A percentile compares a stretch with the other conserved stretches of the same genome.
Evolutionary conservation across 23 tunicate genomes (phyloP).

Genomic region (Trididemnum nubilum): DNA sequence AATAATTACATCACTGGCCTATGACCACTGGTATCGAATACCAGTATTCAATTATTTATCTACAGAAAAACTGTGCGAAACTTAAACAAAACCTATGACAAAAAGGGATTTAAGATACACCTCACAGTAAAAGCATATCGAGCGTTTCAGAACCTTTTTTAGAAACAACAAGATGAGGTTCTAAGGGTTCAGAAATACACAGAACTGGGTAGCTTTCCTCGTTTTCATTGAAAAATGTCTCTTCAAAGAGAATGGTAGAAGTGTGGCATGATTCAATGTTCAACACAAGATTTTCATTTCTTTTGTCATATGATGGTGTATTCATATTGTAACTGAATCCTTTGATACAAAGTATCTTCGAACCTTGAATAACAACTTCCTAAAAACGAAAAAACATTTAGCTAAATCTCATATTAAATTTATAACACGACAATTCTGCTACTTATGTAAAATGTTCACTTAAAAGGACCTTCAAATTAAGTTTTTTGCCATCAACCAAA

Average conservation of each 20-base stretch:
- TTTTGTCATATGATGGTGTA: slow-evolving; percentile 56
- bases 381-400: too few relatives aligned
- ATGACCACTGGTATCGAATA: too few relatives aligned
- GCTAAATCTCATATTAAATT: neutral
- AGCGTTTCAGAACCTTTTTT: too few relatives aligned
- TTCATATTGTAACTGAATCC: slow-evolving; percentile 72
- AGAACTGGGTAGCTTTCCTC: slow-evolving; percentile 87
- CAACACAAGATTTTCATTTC: slow-evolving; percentile 55
- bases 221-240: slow-evolving; percentile 86
- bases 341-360: slow-evolving; percentile 56
- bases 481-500: too few relatives aligned
- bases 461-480: too few relatives aligned
- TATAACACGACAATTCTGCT: neutral
- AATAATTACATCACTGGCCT: too few relatives aligned
- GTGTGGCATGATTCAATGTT: slow-evolving; percentile 66
- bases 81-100: too few relatives aligned
- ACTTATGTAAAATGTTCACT: neutral
- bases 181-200: slow-evolving; percentile 83
- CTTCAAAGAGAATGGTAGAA: slow-evolving; percentile 74
- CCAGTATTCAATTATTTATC: too few relatives aligned
- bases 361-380: slow-evolving; percentile 70
- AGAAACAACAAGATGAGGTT: slow-evolving; percentile 50
- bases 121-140: too few relatives aligned
- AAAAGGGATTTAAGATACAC: too few relatives aligned
- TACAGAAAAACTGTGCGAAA: too few relatives aligned